Percentiles rank a stretch among this genome's conserved stretches.
Conservation (phyloP, 2,113 vertebrate species). For the Eudyptes chrysolophus region DNA sequence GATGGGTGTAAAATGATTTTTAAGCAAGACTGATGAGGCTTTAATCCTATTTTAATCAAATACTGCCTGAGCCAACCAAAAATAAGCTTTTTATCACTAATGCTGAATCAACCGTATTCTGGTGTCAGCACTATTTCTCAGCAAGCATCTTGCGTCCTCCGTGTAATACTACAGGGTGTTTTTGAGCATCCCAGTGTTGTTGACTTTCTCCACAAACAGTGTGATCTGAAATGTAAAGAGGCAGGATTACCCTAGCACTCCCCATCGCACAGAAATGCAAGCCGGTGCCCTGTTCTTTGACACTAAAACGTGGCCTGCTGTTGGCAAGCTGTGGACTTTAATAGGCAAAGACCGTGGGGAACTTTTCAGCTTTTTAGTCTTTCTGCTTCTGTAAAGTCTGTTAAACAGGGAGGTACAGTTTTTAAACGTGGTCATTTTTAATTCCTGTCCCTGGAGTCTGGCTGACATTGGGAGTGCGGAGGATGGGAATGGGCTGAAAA, state of each 20-base stretch:
- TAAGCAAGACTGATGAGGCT: not conserved
- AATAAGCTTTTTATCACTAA: not conserved
- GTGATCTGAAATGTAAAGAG: conserved; percentile 15
- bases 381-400: not conserved
- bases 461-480: not conserved
- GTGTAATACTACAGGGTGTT: conserved; percentile 11
- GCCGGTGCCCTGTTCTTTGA: not conserved
- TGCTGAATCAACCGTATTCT: not conserved
- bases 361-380: conserved; percentile 2
- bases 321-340: conserved; percentile 8
- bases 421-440: conserved; percentile 51
- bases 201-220: not conserved
- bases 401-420: not conserved
- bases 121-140: conserved; percentile 5
- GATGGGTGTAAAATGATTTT: not conserved
- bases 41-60: conserved; percentile 14
- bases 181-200: not conserved
- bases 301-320: not conserved
- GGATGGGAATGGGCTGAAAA: not conserved
- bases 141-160: not conserved
- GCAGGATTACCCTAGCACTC: not conserved
- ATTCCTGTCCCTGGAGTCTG: not conserved
- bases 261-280: not conserved
- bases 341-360: not conserved
- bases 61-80: not conserved